phyloP scores from a whole-genome alignment of 1,140 invertebrate species.

The Zaprionus kolodkinae region DNA sequence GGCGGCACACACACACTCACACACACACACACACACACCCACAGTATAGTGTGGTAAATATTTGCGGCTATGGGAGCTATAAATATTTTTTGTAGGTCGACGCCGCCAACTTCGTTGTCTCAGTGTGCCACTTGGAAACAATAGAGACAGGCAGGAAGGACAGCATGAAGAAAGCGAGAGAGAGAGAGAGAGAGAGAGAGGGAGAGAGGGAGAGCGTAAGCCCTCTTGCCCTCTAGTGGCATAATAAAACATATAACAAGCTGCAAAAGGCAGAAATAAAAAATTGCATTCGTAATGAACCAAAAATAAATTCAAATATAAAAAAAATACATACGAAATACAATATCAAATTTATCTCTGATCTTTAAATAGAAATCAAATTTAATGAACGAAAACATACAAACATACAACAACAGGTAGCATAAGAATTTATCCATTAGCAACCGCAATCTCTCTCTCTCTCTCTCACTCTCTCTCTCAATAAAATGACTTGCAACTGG shows the following conservation, averaged over 20 bases:
- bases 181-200: background rate
- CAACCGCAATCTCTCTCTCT: slow-evolving; percentile 7
- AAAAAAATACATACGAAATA: background rate
- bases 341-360: background rate
- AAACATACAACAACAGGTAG: background rate
- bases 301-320: background rate
- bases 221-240: no score
- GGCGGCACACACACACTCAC: background rate
- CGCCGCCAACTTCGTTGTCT: slow-evolving; percentile 30
- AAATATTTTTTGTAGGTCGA: slow-evolving; percentile 64
- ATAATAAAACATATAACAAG: background rate
- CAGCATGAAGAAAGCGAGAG: background rate
- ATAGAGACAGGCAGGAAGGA: background rate
- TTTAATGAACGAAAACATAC: background rate
- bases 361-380: background rate
- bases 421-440: background rate
- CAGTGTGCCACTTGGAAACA: slow-evolving; percentile 52
- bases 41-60: slow-evolving; percentile 52
- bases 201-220: no score
- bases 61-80: slow-evolving; percentile 59
- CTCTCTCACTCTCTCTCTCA: background rate
- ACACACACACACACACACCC: slow-evolving; percentile 1
- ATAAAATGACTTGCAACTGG: slow-evolving; percentile 39
- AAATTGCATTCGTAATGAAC: background rate
- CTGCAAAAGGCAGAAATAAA: background rate